Percentiles rank a stretch among this genome's conserved stretches.
Conservation (phyloP, 2,113 vertebrate species). For the Scytalopus superciliaris region DNA sequence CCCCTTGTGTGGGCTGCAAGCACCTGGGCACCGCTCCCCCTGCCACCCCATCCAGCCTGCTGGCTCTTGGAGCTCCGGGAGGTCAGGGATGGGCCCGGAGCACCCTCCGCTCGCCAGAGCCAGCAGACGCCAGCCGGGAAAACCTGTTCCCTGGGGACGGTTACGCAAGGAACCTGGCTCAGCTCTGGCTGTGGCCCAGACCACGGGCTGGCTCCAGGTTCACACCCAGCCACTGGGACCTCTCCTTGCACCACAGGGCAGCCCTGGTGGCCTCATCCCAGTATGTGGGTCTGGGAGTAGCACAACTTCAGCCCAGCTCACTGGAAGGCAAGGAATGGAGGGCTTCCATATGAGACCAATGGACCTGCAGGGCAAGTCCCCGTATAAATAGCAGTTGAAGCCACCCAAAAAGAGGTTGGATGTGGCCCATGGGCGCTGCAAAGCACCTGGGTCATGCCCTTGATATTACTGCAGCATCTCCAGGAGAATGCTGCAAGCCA, state of each 20-base stretch:
- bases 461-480: neutral
- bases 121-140: neutral
- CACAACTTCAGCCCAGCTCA: neutral
- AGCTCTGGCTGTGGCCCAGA: conserved; percentile 25
- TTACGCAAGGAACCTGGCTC: neutral
- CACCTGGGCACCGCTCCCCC: neutral
- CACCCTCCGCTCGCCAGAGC: neutral
- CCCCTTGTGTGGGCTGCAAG: neutral
- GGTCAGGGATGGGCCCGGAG: neutral
- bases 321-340: neutral
- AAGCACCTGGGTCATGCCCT: neutral
- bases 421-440: neutral
- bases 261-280: neutral
- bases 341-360: neutral
- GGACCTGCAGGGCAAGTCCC: neutral
- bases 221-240: neutral
- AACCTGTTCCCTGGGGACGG: conserved; percentile 35
- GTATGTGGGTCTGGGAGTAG: neutral
- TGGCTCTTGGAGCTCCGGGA: neutral
- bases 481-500: neutral
- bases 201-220: neutral
- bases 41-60: neutral
- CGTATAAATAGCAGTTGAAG: neutral
- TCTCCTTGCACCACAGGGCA: neutral
- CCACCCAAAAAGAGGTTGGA: neutral